Evolutionary conservation across 30 jellyfish, hydroid and myxozoan genomes (phyloP).

Genomic region (Aurelia sp.): DNA sequence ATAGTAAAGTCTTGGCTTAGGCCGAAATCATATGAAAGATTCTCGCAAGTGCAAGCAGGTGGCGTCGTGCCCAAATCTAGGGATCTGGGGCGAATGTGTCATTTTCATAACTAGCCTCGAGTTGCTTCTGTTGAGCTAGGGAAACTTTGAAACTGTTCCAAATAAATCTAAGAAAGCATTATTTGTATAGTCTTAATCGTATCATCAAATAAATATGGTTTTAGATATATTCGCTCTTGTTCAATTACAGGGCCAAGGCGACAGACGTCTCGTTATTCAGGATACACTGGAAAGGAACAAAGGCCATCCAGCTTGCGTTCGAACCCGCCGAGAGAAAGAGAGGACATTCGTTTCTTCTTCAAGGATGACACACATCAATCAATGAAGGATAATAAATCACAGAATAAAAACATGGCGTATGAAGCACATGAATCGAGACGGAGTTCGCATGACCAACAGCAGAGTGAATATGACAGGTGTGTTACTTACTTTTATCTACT

Average conservation of each 20-base stretch:
- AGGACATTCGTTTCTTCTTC: constrained; percentile 59
- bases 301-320: constrained; percentile 62
- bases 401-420: constrained; percentile 17
- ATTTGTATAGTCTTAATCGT: too few species aligned
- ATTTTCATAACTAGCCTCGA: too few species aligned
- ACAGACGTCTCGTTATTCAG: constrained; percentile 37
- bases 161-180: too few species aligned
- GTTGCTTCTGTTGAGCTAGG: too few species aligned
- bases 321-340: constrained; percentile 50
- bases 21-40: too few species aligned
- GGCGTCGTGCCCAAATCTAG: too few species aligned
- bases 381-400: not conserved
- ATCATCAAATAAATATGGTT: too few species aligned
- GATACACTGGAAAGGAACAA: constrained; percentile 21
- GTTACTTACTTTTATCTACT: not conserved
- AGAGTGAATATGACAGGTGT: constrained; percentile 51
- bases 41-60: too few species aligned
- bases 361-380: constrained; percentile 19
- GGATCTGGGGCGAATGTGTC: too few species aligned
- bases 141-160: too few species aligned
- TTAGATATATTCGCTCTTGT: too few species aligned
- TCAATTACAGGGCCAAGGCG: constrained; percentile 47
- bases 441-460: constrained; percentile 21
- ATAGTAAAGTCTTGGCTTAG: too few species aligned
- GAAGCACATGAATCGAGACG: constrained; percentile 3